Evolutionary conservation across 2,797 vertebrate species (phyloP).

Genomic region (Sebastes glaucus): DNA sequence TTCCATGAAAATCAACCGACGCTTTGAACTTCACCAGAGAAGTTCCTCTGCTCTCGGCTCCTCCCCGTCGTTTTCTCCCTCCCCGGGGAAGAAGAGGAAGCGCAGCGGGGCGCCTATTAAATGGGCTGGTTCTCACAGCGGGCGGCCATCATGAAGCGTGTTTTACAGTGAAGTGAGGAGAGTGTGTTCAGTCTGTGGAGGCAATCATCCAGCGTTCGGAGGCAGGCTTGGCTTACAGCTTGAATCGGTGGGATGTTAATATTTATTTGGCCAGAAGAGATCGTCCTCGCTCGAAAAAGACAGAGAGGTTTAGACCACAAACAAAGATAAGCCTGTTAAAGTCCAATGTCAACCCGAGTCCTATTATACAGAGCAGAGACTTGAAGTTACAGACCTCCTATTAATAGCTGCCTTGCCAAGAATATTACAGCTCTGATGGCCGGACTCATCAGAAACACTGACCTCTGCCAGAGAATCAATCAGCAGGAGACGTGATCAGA

Average conservation of each 20-base stretch:
- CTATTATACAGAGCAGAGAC: not conserved
- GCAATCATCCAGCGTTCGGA: not conserved
- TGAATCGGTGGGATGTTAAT: not conserved
- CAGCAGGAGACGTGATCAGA: not conserved
- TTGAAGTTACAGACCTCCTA: not conserved
- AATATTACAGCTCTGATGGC: not conserved
- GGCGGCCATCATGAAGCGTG: not conserved
- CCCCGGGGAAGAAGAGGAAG: not conserved
- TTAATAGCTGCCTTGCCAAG: not conserved
- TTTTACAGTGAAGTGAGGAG: slow-evolving; percentile 24
- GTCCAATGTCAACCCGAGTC: not conserved
- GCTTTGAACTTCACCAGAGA: slow-evolving; percentile 25
- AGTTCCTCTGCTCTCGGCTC: slow-evolving; percentile 3
- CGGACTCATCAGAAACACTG: not conserved
- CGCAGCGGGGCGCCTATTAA: slow-evolving; percentile 29
- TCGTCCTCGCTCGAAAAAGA: not conserved
- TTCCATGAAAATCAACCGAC: slow-evolving; percentile 3
- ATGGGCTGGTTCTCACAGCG: slow-evolving; percentile 5
- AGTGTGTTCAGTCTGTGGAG: not conserved
- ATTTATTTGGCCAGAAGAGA: not conserved
- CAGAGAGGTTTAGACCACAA: not conserved
- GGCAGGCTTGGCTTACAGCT: not conserved
- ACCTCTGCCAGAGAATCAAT: not conserved
- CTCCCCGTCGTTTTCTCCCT: slow-evolving; percentile 16
- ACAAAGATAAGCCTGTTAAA: not conserved